Evolutionary conservation across 2,113 vertebrate species (phyloP).

Genomic region (Junco hyemalis): DNA sequence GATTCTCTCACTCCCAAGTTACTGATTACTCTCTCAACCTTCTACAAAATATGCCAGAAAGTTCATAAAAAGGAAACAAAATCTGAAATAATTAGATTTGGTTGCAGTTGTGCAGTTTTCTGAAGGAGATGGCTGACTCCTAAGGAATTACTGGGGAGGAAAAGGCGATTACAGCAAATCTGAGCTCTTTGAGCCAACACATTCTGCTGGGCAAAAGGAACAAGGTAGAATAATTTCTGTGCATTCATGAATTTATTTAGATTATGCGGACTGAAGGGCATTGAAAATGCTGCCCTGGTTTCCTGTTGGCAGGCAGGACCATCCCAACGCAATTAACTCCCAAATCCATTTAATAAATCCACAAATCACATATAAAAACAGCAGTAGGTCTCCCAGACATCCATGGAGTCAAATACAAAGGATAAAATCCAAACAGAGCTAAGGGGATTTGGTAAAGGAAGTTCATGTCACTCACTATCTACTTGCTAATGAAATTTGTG

Average conservation of each 20-base stretch:
- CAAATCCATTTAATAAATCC: conserved; percentile 53
- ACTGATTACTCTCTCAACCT: background rate
- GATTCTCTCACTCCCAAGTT: background rate
- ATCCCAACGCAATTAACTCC: conserved; percentile 56
- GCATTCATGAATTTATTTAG: conserved; percentile 55
- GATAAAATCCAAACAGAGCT: background rate
- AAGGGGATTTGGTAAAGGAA: background rate
- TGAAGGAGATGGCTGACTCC: background rate
- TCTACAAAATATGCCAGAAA: background rate
- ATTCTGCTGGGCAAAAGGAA: conserved; percentile 10
- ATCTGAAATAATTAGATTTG: background rate
- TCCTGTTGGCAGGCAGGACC: conserved; percentile 37
- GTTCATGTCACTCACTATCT: background rate
- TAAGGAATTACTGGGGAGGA: conserved; percentile 27
- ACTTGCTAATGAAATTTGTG: background rate
- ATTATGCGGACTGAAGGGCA: background rate
- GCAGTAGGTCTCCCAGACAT: background rate
- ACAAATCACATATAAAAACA: background rate
- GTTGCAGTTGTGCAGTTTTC: background rate
- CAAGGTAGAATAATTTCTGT: background rate
- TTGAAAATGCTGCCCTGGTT: conserved; percentile 14
- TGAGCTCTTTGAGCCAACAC: conserved; percentile 18
- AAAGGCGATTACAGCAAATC: conserved; percentile 38
- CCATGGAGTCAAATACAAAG: background rate
- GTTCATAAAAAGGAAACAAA: background rate